Evolutionary conservation across 2,113 vertebrate species (phyloP).

Genomic region (Rhinichthys klamathensis): DNA sequence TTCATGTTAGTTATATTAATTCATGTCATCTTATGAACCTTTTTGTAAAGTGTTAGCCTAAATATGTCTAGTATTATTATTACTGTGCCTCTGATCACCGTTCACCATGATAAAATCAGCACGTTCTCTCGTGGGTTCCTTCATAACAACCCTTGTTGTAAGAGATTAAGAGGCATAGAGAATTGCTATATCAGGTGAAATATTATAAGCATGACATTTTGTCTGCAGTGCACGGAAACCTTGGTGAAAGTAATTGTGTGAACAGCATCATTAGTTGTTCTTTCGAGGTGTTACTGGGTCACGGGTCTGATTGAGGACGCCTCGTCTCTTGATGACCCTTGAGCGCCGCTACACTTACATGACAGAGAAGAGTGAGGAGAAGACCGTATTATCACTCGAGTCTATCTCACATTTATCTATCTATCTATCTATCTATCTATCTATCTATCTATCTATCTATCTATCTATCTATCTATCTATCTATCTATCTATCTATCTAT

Average conservation of each 20-base stretch:
- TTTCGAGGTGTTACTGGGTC: not conserved
- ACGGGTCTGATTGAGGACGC: not conserved
- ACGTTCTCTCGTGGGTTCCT: not conserved
- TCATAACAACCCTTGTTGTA: not conserved
- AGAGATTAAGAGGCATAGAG: not conserved
- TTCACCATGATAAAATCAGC: not conserved
- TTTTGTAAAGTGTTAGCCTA: too few relatives aligned
- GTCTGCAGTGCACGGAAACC: not conserved
- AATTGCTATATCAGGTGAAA: slow-evolving; percentile 4
- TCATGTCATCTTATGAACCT: too few relatives aligned
- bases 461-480: not conserved
- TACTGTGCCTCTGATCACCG: too few relatives aligned
- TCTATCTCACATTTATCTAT: too few relatives aligned
- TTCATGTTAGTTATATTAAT: too few relatives aligned
- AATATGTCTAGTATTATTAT: too few relatives aligned
- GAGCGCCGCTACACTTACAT: not conserved
- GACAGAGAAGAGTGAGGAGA: not conserved
- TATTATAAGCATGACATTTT: slow-evolving; percentile 12
- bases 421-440: not conserved
- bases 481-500: too few relatives aligned
- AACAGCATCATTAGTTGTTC: not conserved
- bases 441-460: too few relatives aligned
- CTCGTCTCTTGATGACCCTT: not conserved
- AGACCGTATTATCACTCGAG: not conserved
- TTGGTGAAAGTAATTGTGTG: not conserved